These are phyloP conservation scores for Ptychodera flava DNA, from an alignment of 35 echinoderm and acorn worm genomes.

Conservation along the genomic window DNA sequence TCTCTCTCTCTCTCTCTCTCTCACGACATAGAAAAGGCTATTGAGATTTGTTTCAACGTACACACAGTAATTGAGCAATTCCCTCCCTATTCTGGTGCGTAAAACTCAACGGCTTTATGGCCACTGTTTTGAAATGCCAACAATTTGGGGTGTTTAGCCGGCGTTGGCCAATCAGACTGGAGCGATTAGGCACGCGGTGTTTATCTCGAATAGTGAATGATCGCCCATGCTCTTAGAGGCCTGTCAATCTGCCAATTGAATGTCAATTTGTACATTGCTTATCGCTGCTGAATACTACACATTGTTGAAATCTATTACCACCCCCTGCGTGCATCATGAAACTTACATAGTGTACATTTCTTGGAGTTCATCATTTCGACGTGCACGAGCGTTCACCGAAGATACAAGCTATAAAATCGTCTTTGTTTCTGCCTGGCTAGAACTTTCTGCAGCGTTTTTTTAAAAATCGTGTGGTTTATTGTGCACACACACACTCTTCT, in stretches of 20 bases:
- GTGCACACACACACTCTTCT: not conserved
- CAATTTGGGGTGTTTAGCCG: not conserved
- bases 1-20: too few relatives aligned
- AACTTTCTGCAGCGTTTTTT: not conserved
- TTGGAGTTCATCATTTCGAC: not conserved
- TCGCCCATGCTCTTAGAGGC: not conserved
- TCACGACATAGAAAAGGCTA: not conserved
- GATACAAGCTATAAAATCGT: not conserved
- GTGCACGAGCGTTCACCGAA: not conserved
- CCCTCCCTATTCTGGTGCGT: not conserved
- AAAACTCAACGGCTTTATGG: not conserved
- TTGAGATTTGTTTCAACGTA: not conserved
- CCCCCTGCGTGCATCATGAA: not conserved
- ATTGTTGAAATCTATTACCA: constrained; percentile 2
- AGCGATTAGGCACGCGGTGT: not conserved
- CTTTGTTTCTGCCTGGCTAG: not conserved
- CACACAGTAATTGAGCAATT: not conserved
- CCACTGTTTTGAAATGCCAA: not conserved
- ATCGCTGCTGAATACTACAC: not conserved
- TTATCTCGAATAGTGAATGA: constrained; percentile 1
- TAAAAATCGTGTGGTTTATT: not conserved
- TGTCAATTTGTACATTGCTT: not conserved
- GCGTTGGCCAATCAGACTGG: not conserved
- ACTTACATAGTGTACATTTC: constrained; percentile 1
- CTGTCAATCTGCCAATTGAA: not conserved